Evolutionary conservation across 92 coral and sea anemone species (phyloP), one percentile per base, ranked within the genome.

Genomic region (Phymanthus crucifer): DNA sequence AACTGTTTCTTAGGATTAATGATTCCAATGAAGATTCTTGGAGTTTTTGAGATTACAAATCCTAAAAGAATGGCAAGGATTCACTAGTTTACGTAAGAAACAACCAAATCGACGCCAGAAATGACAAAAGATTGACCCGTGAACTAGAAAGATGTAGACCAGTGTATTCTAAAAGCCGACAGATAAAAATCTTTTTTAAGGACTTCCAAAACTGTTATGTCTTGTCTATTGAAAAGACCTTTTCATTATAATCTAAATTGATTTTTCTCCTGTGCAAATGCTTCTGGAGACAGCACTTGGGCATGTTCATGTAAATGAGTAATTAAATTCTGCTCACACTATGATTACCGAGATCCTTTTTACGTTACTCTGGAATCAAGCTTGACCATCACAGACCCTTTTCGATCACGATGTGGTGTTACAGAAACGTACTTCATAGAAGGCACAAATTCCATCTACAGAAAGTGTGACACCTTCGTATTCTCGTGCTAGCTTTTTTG

Each of bases 171-270:
- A 71, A 6, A 17, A 57, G 32, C n/a, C 75, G 75, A 24, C 75
- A 71, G 75, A 71, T 71, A 71, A 33, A 21, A 36, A 71, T 71
- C 75, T 38, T 31, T n/a, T 36, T 31, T 40, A 71, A 71, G 75
- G 40, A 29, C 17, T 8, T 61, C 29, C 68, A 61, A 61, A 61
- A 61, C 68, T 27, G 34, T 54, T 61, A 10, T 61, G 56, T 19
- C 40, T 71, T 36, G 48, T 45, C 46, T 71, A 37, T 71, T 71
- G 50, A 45, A 71, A 71, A 71, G 40, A 48, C 40, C 48, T 71
- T 36, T 36, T 32, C 40, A 29, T 29, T 71, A 54, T 36, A 32
- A 18, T 23, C 29, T 48, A 40, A 34, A 32, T 9, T 32, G 43
- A 34, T 14, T 32, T 19, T 13, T 27, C 26, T 69, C 46, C 29